Conservation (phyloP, 2,113 vertebrate species). For the Crotalus tigris region DNA sequence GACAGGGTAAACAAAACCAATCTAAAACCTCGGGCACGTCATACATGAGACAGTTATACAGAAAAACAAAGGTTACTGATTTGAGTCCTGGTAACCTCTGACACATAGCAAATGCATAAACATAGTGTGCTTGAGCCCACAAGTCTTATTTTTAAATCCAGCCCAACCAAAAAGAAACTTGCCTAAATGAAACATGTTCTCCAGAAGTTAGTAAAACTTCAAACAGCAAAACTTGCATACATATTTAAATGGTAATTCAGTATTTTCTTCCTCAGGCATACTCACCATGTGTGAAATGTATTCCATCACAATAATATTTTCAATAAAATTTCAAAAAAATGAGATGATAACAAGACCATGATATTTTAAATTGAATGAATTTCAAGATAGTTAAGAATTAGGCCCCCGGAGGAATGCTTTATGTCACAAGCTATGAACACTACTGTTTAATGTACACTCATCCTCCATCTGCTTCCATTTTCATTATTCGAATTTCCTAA, state of each 20-base stretch:
- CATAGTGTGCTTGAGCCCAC: neutral
- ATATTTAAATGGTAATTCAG: slow-evolving; percentile 37
- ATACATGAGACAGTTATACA: neutral
- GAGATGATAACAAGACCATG: slow-evolving; percentile 85
- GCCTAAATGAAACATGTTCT: neutral
- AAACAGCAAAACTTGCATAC: slow-evolving; percentile 19
- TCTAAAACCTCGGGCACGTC: neutral
- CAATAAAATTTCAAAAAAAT: slow-evolving; percentile 80
- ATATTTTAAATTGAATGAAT: slow-evolving; percentile 96
- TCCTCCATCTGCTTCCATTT: slow-evolving; percentile 95
- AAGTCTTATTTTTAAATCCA: neutral
- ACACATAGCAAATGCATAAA: neutral
- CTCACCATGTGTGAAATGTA: slow-evolving; percentile 60
- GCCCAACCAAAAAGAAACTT: neutral
- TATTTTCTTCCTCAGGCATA: slow-evolving; percentile 33
- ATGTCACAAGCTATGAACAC: slow-evolving; percentile 88
- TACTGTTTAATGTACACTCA: slow-evolving; percentile 98
- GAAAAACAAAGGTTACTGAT: neutral
- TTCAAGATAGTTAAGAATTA: slow-evolving; percentile 97
- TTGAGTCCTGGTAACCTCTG: neutral
- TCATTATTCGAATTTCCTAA: slow-evolving; percentile 93
- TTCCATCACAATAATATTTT: slow-evolving; percentile 75
- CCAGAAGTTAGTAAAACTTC: slow-evolving; percentile 26
- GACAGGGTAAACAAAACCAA: neutral
- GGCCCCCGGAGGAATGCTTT: slow-evolving; percentile 87